Base-by-base conservation (phyloP, 1,140 invertebrate species). In the Drosophila sturtevanti region DNA sequence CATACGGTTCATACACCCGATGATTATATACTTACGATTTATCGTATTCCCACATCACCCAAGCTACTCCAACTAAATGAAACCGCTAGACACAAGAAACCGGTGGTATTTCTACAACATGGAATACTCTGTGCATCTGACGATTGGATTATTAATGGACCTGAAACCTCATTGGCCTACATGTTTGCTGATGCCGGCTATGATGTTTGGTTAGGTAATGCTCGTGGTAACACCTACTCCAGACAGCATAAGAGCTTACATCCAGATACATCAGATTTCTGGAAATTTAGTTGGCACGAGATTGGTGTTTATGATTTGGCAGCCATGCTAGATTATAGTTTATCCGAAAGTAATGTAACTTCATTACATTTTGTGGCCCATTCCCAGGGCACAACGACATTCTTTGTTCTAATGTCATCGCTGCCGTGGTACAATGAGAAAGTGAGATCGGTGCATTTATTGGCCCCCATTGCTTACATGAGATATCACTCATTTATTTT, bases 81-180 rank as follows among this genome's bases (percentile, higher is more conserved):
- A 1, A 72, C 77, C 0, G 3, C 4, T 22, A 1, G 31, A 31
- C 9, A 80, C 9, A 48, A 48, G 18, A 48, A 79, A 41, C 72
- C 79, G 2, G 93, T 94, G 6, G 94, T 96, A 4, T 93, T 95
- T 7, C 85, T 97, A 0, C 96, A 97, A 82, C 97, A 97, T 90
- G 97, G 96, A 0, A 92, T 97, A 5, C 90, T 97, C 0, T 94
- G 94, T 5, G 95, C 95, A 79, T 96, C 96, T 1, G 94, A 95
- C 0, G 95, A 96, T 89, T 98, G 94, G 94, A 92, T 97, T 11
- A 91, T 96, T 3, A 93, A 95, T 71, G 95, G 95, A 12, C 94
- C 94, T 9, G 90, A 93, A 16, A 95, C 95, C 72, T 93, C 93
- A 2, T 61, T 92, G 21, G 92, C 92, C 4, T 94, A 93, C 68